Percentiles rank a stretch among this genome's conserved stretches.
Evolutionary conservation across 2,113 vertebrate species (phyloP).

Genomic region (Podarcis cretensis): DNA sequence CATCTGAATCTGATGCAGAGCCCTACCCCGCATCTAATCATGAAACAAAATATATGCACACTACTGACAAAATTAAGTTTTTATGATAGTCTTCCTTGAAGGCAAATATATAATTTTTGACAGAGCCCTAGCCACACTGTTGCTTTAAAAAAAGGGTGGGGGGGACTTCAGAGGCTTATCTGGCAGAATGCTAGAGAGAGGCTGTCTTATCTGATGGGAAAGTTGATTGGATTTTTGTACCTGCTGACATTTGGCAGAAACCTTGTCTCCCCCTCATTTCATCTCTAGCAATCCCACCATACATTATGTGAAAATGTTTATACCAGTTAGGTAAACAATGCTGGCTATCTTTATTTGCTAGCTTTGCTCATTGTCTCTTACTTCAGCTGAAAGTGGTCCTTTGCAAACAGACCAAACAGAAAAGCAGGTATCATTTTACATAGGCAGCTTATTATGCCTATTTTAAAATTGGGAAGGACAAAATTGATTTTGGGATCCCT

Average conservation of each 20-base stretch:
- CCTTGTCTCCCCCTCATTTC: conserved; percentile 32
- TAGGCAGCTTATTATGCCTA: too few species aligned
- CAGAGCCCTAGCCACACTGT: conserved; percentile 36
- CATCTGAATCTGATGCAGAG: too few species aligned
- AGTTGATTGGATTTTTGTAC: conserved; percentile 53
- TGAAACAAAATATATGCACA: background rate
- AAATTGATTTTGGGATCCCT: background rate
- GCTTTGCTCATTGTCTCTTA: background rate
- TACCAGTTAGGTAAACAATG: conserved; percentile 43
- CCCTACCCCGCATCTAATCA: background rate
- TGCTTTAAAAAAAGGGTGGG: conserved; percentile 2
- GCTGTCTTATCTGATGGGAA: conserved; percentile 55
- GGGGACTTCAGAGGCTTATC: conserved; percentile 19
- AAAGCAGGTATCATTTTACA: background rate
- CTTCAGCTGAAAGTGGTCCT: background rate
- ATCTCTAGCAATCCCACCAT: conserved; percentile 10
- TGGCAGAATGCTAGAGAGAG: conserved; percentile 7
- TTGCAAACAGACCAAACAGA: background rate
- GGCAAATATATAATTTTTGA: conserved; percentile 12
- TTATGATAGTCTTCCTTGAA: background rate
- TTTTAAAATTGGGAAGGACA: background rate
- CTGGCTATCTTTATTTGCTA: conserved; percentile 14
- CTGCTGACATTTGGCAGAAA: conserved; percentile 42
- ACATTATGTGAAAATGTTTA: conserved; percentile 25
- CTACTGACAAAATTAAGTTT: background rate